Percentiles rank a stretch among this genome's conserved stretches.
These are phyloP conservation scores for Agrochola macilenta DNA, from an alignment of 2,888 invertebrate genomes.

Conservation along the genomic window DNA sequence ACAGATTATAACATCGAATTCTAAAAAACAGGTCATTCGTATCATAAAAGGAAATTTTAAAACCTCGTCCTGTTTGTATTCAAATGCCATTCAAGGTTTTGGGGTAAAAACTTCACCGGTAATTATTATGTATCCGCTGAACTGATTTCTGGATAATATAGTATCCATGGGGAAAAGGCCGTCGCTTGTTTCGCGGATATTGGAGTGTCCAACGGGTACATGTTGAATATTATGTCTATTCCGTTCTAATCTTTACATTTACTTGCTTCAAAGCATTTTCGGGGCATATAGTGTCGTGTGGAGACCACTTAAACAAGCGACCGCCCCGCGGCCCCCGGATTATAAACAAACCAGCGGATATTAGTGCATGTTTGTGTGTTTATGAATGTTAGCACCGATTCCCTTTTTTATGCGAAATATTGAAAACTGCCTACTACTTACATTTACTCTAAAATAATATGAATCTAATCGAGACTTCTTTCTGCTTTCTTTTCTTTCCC, in stretches of 20 bases:
- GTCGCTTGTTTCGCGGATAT: too few species aligned
- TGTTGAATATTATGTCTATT: too few species aligned
- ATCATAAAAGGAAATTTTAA: background rate
- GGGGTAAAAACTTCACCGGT: background rate
- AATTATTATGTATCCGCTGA: background rate
- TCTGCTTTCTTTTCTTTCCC: too few species aligned
- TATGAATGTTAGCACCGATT: background rate
- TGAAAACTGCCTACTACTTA: background rate
- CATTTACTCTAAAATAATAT: background rate
- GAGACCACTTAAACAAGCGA: too few species aligned
- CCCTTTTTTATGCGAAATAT: background rate
- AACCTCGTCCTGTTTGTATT: background rate
- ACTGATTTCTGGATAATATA: too few species aligned
- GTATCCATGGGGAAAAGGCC: too few species aligned
- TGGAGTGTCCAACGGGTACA: too few species aligned
- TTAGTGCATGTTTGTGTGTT: background rate
- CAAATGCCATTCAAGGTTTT: background rate
- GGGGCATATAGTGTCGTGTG: too few species aligned
- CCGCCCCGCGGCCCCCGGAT: too few species aligned
- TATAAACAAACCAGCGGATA: background rate
- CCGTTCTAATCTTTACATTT: too few species aligned
- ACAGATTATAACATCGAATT: background rate
- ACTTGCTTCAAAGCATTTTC: too few species aligned
- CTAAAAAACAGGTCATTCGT: background rate
- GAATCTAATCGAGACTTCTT: background rate